Percentiles rank a stretch among this genome's conserved stretches.
These are phyloP conservation scores for Megastigmus dorsalis DNA, from an alignment of 2,888 invertebrate species.

Conservation along the genomic window DNA sequence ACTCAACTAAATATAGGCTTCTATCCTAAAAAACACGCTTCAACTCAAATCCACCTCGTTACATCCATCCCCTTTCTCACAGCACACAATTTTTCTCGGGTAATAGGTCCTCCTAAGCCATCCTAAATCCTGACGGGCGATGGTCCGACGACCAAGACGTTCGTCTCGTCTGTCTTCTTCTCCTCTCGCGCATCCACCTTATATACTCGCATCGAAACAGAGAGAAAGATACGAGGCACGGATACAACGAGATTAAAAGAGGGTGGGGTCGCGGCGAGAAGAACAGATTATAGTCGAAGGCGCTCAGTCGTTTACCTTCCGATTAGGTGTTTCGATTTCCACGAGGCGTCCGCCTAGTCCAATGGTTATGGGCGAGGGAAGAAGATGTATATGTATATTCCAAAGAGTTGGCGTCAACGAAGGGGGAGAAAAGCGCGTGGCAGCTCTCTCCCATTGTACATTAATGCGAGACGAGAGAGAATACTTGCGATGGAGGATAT, in stretches of 20 bases:
- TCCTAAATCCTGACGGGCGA: background rate
- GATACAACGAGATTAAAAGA: slow-evolving; percentile 38
- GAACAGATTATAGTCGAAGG: slow-evolving; percentile 28
- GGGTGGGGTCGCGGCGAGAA: background rate
- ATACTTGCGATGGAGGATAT: too few species aligned
- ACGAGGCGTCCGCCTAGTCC: background rate
- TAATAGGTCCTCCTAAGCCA: background rate
- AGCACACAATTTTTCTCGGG: background rate
- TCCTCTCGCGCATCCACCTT: too few species aligned
- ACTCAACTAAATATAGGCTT: too few species aligned
- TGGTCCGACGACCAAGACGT: background rate
- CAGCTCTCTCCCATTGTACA: background rate
- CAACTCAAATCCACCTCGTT: too few species aligned
- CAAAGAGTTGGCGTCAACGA: background rate
- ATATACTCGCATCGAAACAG: background rate
- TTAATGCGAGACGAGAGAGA: slow-evolving; percentile 30
- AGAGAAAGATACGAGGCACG: background rate
- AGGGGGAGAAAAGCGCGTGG: background rate
- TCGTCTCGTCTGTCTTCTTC: slow-evolving; percentile 6
- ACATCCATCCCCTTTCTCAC: background rate
- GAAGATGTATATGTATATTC: too few species aligned
- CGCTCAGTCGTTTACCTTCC: slow-evolving; percentile 31
- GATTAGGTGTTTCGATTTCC: slow-evolving; percentile 48
- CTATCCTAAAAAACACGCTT: too few species aligned
- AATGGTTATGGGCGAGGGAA: slow-evolving; percentile 9